A percentile compares a stretch with the other conserved stretches of the same genome.
phyloP scores from a whole-genome alignment of 2,797 vertebrate species.

The Halcyon smyrnensis region DNA sequence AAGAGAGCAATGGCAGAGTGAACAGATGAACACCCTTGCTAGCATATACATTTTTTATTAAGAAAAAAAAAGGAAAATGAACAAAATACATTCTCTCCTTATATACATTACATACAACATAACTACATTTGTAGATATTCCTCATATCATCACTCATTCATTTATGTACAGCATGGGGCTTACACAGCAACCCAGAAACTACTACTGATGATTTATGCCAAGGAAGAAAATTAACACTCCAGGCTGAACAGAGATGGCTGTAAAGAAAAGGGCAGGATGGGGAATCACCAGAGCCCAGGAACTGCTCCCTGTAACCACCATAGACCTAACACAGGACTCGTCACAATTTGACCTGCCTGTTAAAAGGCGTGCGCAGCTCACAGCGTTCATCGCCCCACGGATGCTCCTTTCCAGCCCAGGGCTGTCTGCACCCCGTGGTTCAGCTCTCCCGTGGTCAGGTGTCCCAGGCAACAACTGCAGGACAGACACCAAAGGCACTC shows the following conservation, averaged over 20 bases:
- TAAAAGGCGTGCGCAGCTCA: not conserved
- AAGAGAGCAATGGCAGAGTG: rapidly evolving
- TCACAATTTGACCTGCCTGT: not conserved
- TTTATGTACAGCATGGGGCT: slow-evolving; percentile 86
- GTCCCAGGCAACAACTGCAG: not conserved
- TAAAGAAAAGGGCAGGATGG: not conserved
- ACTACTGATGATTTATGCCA: slow-evolving; percentile 72
- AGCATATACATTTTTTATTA: slow-evolving; percentile 81
- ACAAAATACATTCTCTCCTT: slow-evolving; percentile 99
- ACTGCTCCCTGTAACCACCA: not conserved
- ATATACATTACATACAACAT: slow-evolving; percentile 98
- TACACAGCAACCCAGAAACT: slow-evolving; percentile 74
- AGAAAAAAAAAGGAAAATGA: slow-evolving; percentile 79
- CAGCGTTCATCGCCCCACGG: not conserved
- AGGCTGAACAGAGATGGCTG: not conserved
- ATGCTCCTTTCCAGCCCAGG: not conserved
- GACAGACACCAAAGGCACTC: not conserved
- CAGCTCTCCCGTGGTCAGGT: not conserved
- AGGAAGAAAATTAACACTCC: slow-evolving; percentile 31
- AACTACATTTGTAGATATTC: slow-evolving; percentile 83
- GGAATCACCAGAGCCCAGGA: not conserved
- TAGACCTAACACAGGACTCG: not conserved
- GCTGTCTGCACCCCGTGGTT: not conserved
- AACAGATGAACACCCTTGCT: not conserved
- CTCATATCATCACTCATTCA: slow-evolving; percentile 79